Conservation (phyloP, 2,888 invertebrate genomes). For the Anticlea derivata region DNA sequence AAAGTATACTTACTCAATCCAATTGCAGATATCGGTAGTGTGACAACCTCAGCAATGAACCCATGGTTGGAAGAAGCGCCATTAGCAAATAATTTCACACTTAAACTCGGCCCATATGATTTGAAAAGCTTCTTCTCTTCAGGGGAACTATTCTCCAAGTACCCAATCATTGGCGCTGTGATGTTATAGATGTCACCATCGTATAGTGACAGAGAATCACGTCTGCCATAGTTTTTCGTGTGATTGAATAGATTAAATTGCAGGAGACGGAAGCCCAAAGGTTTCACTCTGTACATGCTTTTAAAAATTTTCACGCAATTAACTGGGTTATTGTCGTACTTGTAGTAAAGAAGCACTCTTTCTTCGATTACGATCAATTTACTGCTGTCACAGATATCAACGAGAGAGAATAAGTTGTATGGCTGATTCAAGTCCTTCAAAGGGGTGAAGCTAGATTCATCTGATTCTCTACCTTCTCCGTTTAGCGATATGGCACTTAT, state of each 20-base stretch:
- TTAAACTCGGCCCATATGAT: slow-evolving; percentile 91
- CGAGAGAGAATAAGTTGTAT: slow-evolving; percentile 95
- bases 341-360: slow-evolving; percentile 95
- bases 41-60: slow-evolving; percentile 98
- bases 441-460: slow-evolving; percentile 94
- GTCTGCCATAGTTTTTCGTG: slow-evolving; percentile 90
- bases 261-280: slow-evolving; percentile 93
- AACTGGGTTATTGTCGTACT: slow-evolving; percentile 97
- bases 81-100: slow-evolving; percentile 95
- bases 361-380: slow-evolving; percentile 96
- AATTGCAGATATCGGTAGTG: slow-evolving; percentile 95
- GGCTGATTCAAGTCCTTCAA: slow-evolving; percentile 92
- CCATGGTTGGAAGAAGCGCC: slow-evolving; percentile 97
- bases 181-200: slow-evolving; percentile 97
- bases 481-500: slow-evolving; percentile 95
- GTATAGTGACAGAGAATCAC: slow-evolving; percentile 93
- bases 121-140: slow-evolving; percentile 90
- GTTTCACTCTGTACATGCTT: slow-evolving; percentile 92
- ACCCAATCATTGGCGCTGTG: slow-evolving; percentile 88
- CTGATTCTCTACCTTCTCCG: slow-evolving; percentile 95
- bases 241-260: slow-evolving; percentile 97
- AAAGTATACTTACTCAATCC: slow-evolving; percentile 89
- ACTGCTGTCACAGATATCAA: slow-evolving; percentile 97
- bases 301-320: slow-evolving; percentile 99
- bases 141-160: slow-evolving; percentile 88